A percentile compares a stretch with the other conserved stretches of the same genome.
phyloP scores from a whole-genome alignment of 1,140 invertebrate genomes.

The Drosophila tani region DNA sequence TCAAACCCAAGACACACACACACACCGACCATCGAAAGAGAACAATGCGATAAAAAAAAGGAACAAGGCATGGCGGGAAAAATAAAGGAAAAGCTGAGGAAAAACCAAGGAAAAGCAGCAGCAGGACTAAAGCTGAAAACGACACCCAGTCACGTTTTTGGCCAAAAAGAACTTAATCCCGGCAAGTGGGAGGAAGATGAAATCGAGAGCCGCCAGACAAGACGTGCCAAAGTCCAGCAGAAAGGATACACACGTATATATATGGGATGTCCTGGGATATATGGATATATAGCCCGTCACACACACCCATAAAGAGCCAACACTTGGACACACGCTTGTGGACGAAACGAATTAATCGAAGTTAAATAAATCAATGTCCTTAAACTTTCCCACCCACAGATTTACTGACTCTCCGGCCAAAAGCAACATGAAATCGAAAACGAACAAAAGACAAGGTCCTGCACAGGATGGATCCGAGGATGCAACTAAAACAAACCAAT shows the following conservation, averaged over 20 bases:
- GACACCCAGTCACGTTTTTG: constrained; percentile 81
- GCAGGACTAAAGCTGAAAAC: constrained; percentile 68
- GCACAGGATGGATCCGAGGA: constrained; percentile 4
- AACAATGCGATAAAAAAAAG: constrained; percentile 21
- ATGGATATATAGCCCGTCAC: constrained; percentile 14
- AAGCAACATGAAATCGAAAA: constrained; percentile 5
- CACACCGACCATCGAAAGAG: constrained; percentile 35
- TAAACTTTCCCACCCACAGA: constrained; percentile 70
- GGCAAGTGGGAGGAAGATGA: constrained; percentile 56
- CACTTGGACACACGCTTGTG: constrained; percentile 46
- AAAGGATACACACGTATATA: constrained; percentile 39
- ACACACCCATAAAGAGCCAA: constrained; percentile 10
- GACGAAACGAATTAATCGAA: constrained; percentile 83
- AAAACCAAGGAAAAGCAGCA: background rate
- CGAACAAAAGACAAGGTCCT: constrained; percentile 6
- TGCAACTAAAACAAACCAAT: constrained; percentile 35
- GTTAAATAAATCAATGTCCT: constrained; percentile 84
- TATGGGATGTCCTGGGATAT: constrained; percentile 20
- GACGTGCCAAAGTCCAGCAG: constrained; percentile 74
- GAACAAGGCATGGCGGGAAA: background rate
- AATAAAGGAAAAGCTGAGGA: constrained; percentile 5
- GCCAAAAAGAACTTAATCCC: constrained; percentile 80
- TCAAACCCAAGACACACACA: constrained; percentile 67
- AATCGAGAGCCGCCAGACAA: constrained; percentile 72
- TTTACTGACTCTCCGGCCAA: constrained; percentile 48